Conservation (phyloP, 1,140 invertebrate species). For the Eubasilissa regina region DNA sequence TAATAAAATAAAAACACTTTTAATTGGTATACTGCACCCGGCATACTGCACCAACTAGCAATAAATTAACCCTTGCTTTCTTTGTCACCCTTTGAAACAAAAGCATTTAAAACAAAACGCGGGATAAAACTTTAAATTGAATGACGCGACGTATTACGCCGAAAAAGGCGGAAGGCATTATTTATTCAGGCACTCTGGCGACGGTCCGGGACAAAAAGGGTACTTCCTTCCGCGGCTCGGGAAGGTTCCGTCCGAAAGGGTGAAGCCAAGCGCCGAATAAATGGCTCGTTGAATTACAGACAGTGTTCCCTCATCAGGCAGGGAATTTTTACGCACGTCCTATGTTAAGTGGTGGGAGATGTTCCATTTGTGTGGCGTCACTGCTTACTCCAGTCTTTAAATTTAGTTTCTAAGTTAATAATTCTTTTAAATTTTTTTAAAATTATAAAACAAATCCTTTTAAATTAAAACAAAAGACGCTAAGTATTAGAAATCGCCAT, state of each 20-base stretch:
- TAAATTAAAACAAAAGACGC: no score
- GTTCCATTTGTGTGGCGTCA: not conserved
- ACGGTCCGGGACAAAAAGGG: conserved; percentile 36
- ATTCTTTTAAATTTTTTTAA: no score
- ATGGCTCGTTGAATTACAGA: conserved; percentile 32
- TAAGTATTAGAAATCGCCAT: no score
- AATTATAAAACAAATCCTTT: no score
- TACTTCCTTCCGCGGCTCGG: conserved; percentile 39
- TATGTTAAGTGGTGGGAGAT: not conserved
- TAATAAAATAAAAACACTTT: no score
- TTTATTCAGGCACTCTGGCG: conserved; percentile 52
- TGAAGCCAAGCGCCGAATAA: not conserved
- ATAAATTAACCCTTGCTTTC: conserved; percentile 39
- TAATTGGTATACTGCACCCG: not conserved
- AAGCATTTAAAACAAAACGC: conserved; percentile 34
- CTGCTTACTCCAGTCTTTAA: no score
- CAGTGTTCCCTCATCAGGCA: conserved; percentile 24
- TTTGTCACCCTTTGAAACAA: conserved; percentile 10
- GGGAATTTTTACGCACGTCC: conserved; percentile 5
- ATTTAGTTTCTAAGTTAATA: no score
- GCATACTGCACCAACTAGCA: conserved; percentile 27
- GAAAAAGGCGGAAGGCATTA: conserved; percentile 54
- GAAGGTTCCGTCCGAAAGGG: conserved; percentile 15
- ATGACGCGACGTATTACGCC: conserved; percentile 44
- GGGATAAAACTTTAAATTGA: conserved; percentile 48